A percentile compares a stretch with the other conserved stretches of the same genome.
phyloP scores from a whole-genome alignment of 2,888 invertebrate genomes.

The Mycogona germanica region DNA sequence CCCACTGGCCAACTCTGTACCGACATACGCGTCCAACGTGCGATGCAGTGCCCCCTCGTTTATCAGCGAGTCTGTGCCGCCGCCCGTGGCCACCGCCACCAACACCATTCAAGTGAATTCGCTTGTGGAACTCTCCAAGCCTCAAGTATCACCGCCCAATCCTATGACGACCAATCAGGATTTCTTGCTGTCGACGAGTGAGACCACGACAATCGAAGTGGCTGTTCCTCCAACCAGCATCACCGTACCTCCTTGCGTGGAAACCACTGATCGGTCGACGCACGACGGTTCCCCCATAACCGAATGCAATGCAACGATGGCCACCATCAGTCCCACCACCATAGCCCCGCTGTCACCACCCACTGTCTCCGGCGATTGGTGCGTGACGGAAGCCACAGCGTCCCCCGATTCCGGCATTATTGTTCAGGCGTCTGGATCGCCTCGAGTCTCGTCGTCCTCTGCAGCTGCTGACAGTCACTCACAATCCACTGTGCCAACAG shows the following conservation, averaged over 20 bases:
- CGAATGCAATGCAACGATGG: no score
- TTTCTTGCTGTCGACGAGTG: no score
- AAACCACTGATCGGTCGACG: neutral
- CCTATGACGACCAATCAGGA: no score
- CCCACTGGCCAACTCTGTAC: no score
- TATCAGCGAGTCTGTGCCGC: neutral
- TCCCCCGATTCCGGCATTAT: neutral
- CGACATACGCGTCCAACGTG: neutral
- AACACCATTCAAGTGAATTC: no score
- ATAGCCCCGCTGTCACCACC: no score
- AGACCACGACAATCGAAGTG: no score
- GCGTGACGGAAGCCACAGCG: neutral
- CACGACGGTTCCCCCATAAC: no score
- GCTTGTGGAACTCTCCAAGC: no score
- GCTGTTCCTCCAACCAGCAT: neutral
- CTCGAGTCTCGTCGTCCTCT: constrained; percentile 11
- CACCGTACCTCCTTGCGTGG: neutral
- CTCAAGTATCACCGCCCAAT: no score
- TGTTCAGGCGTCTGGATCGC: constrained; percentile 9
- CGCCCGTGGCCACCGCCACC: neutral
- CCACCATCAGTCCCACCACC: no score
- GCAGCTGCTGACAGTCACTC: neutral
- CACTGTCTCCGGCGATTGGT: neutral
- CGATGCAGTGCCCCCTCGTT: neutral
- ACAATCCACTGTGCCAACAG: no score